phyloP scores from a whole-genome alignment of 2,797 vertebrate genomes.

The Eupleurogrammus muticus region DNA sequence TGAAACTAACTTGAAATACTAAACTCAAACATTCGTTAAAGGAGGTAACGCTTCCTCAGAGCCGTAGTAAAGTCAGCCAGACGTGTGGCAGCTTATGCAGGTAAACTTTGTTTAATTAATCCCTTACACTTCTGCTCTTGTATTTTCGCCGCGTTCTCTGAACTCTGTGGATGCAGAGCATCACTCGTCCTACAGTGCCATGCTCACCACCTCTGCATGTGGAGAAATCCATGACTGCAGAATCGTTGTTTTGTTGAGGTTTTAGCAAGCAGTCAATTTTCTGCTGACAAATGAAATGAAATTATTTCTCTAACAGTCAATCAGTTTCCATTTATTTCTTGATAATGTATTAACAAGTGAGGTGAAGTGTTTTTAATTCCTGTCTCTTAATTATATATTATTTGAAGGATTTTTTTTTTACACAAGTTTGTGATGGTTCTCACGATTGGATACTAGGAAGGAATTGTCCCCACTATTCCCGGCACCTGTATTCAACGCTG shows the following conservation, averaged over 20 bases:
- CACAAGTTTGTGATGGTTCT: conserved; percentile 31
- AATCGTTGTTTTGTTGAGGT: not conserved
- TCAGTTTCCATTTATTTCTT: not conserved
- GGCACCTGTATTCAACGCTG: conserved; percentile 61
- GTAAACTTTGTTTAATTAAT: no score
- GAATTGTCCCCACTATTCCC: conserved; percentile 61
- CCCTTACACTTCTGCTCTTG: no score
- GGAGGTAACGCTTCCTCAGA: no score
- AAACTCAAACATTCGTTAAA: no score
- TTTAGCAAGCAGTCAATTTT: not conserved
- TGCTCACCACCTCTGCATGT: not conserved
- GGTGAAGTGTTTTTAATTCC: not conserved
- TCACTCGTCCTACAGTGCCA: no score
- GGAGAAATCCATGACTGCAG: not conserved
- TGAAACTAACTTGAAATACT: no score
- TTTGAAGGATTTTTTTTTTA: conserved; percentile 47
- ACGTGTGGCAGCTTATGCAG: no score
- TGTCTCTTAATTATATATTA: conserved; percentile 22
- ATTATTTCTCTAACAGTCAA: conserved; percentile 10
- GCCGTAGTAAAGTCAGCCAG: no score
- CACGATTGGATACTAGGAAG: conserved; percentile 30
- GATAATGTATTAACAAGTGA: not conserved
- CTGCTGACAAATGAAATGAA: conserved; percentile 5
- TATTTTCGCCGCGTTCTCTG: no score
- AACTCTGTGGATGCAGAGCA: no score